Percentiles rank a stretch among this genome's conserved stretches.
Conservation (phyloP, 2,113 vertebrate species). For the Tetrao urogallus region DNA sequence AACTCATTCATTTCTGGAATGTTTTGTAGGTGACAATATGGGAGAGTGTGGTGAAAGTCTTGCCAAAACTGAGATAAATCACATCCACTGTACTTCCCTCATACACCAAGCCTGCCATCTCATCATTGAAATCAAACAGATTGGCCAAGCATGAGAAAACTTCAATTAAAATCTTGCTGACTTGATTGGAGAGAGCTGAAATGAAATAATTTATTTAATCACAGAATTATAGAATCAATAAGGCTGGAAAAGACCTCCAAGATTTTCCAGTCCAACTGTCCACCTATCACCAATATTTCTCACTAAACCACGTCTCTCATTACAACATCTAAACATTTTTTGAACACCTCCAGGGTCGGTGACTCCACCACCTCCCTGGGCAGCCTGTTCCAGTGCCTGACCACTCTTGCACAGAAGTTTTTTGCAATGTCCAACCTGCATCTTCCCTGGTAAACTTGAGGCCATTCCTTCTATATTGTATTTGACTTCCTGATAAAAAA, state of each 20-base stretch:
- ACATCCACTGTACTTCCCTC: background rate
- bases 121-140: background rate
- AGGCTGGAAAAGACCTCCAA: no score
- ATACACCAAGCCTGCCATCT: background rate
- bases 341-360: no score
- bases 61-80: background rate
- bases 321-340: no score
- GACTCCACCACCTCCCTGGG: no score
- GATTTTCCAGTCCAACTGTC: no score
- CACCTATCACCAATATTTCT: no score
- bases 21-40: background rate
- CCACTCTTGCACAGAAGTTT: no score
- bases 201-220: background rate
- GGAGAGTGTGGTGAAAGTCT: background rate
- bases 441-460: no score
- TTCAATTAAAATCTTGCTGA: background rate
- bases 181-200: background rate
- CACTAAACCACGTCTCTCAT: no score
- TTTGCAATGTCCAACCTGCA: no score
- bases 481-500: background rate
- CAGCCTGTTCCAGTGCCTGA: no score
- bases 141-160: background rate
- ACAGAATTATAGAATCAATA: background rate
- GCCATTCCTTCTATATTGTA: background rate
- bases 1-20: background rate